Conservation (phyloP, 2,888 invertebrate species). For the Achlya flavicornis region DNA sequence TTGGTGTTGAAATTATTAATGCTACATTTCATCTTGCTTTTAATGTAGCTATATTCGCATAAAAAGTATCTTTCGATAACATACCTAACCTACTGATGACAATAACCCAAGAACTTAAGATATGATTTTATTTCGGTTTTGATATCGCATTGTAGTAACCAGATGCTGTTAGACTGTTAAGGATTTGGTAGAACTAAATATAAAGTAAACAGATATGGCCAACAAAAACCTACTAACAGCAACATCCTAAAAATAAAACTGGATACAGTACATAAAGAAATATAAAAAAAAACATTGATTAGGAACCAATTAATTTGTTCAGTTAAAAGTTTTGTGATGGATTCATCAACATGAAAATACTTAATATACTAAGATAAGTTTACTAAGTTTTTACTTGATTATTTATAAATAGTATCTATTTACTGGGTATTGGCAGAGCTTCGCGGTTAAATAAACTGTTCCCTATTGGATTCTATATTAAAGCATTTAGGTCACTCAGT, state of each 20-base stretch:
- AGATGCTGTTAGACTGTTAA: too few species aligned
- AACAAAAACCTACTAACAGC: too few species aligned
- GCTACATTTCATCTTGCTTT: conserved; percentile 40
- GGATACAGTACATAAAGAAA: too few species aligned
- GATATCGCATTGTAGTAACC: background rate
- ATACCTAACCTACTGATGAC: background rate
- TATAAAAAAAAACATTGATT: too few species aligned
- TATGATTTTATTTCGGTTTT: background rate
- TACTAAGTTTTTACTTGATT: background rate
- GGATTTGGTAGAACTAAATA: too few species aligned
- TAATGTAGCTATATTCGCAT: background rate
- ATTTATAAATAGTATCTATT: background rate
- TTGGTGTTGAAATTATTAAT: conserved; percentile 71
- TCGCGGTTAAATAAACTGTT: conserved; percentile 17
- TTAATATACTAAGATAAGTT: too few species aligned
- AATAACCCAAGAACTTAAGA: background rate
- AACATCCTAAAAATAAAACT: too few species aligned
- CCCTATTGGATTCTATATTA: conserved; percentile 30
- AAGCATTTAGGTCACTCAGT: conserved; percentile 47
- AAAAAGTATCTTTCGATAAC: background rate
- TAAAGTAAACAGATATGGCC: too few species aligned
- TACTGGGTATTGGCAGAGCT: conserved; percentile 3
- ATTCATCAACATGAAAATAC: too few species aligned
- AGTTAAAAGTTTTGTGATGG: too few species aligned
- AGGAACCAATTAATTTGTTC: too few species aligned